phyloP scores from a whole-genome alignment of 1,140 invertebrate species.

The Anastrepha obliqua region DNA sequence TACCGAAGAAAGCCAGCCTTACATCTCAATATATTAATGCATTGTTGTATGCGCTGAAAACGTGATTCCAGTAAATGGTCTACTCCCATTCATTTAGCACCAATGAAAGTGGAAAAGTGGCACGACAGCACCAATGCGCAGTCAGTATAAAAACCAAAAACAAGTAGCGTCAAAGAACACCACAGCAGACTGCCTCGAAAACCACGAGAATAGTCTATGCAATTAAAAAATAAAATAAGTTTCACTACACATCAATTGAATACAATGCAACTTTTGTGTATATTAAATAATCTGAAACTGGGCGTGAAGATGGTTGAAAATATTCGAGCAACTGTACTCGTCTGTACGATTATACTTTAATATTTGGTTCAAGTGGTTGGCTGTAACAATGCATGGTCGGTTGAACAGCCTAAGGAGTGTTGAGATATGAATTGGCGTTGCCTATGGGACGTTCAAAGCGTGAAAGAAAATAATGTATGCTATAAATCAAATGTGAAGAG shows the following conservation, averaged over 20 bases:
- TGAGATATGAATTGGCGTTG: neutral
- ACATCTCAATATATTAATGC: neutral
- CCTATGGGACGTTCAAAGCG: neutral
- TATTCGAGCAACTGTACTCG: too few relatives aligned
- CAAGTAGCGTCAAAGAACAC: too few relatives aligned
- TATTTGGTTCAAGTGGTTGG: neutral
- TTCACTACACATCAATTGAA: neutral
- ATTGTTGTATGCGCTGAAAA: conserved; percentile 21
- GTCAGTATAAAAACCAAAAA: neutral
- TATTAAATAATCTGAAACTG: conserved; percentile 12
- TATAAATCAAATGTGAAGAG: conserved; percentile 23
- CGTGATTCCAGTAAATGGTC: neutral
- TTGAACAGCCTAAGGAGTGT: neutral
- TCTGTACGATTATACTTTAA: neutral
- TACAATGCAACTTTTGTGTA: neutral
- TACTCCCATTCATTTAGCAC: conserved; percentile 27
- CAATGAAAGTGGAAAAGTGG: conserved; percentile 38
- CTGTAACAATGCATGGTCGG: neutral
- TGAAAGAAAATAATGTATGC: neutral
- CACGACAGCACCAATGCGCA: conserved; percentile 25
- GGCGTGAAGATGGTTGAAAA: neutral
- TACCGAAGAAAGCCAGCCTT: neutral
- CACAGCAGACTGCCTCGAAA: too few relatives aligned
- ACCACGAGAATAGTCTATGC: too few relatives aligned
- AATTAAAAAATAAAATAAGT: neutral